Percentiles rank a stretch among this genome's conserved stretches.
Evolutionary conservation across 1,140 invertebrate genomes (phyloP).

Genomic region (Lepidurus apus): DNA sequence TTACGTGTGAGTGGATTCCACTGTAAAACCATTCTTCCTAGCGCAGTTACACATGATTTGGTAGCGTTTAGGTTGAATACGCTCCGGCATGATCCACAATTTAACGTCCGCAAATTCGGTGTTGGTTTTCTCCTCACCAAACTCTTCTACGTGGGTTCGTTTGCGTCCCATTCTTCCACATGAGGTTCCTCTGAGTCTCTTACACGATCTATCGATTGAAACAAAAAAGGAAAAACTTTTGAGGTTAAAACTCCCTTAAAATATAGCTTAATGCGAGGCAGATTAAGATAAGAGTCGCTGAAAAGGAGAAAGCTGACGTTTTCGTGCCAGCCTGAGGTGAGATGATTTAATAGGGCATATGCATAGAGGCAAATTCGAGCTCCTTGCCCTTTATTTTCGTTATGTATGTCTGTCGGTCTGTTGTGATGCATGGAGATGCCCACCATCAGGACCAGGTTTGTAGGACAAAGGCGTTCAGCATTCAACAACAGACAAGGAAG

Average conservation of each 20-base stretch:
- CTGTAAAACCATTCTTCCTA: not conserved
- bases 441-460: slow-evolving; percentile 2
- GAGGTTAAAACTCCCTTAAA: not conserved
- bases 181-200: not conserved
- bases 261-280: not conserved
- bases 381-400: not conserved
- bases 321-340: not conserved
- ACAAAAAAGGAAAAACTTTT: not conserved
- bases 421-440: not conserved
- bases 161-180: not conserved
- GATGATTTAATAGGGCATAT: not conserved
- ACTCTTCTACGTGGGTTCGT: not conserved
- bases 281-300: not conserved
- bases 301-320: not conserved
- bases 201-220: not conserved
- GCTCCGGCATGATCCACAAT: not conserved
- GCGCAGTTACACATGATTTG: slow-evolving; percentile 1
- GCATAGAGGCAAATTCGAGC: not conserved
- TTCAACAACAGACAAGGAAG: slow-evolving; percentile 7
- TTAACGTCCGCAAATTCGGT: not conserved
- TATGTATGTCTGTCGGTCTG: not conserved
- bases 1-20: not conserved
- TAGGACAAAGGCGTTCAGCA: not conserved
- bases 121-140: not conserved
- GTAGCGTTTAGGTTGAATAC: slow-evolving; percentile 18